These are phyloP conservation scores for Drosophila peninsularis DNA, from an alignment of 2,888 invertebrate species.

Conservation along the genomic window DNA sequence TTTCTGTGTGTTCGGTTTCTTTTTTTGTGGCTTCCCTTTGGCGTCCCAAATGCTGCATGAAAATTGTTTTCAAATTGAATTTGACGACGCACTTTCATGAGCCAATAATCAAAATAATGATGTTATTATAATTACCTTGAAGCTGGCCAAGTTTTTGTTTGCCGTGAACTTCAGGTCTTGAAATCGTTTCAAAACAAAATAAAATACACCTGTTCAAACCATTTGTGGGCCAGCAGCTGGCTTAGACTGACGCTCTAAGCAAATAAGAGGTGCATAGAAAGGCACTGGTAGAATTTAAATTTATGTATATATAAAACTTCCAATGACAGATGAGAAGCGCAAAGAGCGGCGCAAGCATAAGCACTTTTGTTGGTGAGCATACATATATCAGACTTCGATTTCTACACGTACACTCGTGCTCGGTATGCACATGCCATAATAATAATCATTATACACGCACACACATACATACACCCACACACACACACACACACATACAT, in stretches of 20 bases:
- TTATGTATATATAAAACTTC: neutral
- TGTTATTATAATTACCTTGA: slow-evolving; percentile 43
- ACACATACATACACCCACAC: neutral
- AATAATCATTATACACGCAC: neutral
- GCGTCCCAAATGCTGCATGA: slow-evolving; percentile 15
- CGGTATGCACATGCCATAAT: neutral
- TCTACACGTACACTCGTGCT: neutral
- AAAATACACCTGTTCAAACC: slow-evolving; percentile 49
- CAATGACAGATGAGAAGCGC: neutral
- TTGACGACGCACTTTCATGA: slow-evolving; percentile 21
- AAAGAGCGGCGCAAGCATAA: neutral
- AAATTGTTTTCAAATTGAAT: slow-evolving; percentile 26
- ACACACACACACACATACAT: neutral
- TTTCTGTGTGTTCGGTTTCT: neutral
- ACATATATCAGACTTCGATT: neutral
- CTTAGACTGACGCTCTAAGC: neutral
- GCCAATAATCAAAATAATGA: slow-evolving; percentile 13
- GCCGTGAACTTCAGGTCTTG: slow-evolving; percentile 4
- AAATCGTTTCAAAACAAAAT: slow-evolving; percentile 1
- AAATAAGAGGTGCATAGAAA: neutral
- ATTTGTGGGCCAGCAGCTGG: slow-evolving; percentile 17
- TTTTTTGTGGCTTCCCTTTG: slow-evolving; percentile 17
- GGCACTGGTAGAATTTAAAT: neutral
- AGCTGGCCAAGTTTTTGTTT: slow-evolving; percentile 36
- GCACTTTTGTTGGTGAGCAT: neutral